Evolutionary conservation across 2,113 vertebrate species (phyloP).

Genomic region (Haemorhous mexicanus): DNA sequence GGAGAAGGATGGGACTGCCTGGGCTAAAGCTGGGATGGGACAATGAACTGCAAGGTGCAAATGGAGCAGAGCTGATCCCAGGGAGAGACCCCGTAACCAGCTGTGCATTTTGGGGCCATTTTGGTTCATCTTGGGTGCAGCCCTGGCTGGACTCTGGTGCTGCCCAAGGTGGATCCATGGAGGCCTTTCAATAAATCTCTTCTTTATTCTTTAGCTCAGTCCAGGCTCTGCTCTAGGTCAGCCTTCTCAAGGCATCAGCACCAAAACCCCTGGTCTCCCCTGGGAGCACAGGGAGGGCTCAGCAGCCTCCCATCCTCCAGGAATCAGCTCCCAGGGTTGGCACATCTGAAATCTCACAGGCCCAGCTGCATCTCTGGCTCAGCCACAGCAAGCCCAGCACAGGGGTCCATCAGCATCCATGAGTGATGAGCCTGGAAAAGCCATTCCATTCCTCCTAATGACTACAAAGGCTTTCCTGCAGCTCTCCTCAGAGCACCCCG

Average conservation of each 20-base stretch:
- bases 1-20: background rate
- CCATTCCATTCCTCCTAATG: background rate
- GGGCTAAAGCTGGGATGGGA: background rate
- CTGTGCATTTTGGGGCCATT: background rate
- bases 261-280: background rate
- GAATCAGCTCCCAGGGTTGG: background rate
- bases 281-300: background rate
- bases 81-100: fast-evolving
- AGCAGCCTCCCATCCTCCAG: background rate
- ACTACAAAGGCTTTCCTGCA: background rate
- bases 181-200: background rate
- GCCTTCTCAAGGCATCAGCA: background rate
- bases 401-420: background rate
- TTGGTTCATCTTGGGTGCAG: background rate
- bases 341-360: fast-evolving
- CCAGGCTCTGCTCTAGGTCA: background rate
- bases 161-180: background rate
- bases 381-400: fast-evolving
- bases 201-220: fast-evolving
- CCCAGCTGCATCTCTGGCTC: background rate
- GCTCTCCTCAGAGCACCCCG: background rate
- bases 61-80: background rate
- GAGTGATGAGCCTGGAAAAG: background rate
- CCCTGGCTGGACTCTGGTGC: background rate
- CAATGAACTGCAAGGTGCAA: background rate